A percentile compares a stretch with the other conserved stretches of the same genome.
These are phyloP conservation scores for Hydrochoerus hydrochaeris DNA, from an alignment of 2,113 vertebrate species.

Conservation along the genomic window DNA sequence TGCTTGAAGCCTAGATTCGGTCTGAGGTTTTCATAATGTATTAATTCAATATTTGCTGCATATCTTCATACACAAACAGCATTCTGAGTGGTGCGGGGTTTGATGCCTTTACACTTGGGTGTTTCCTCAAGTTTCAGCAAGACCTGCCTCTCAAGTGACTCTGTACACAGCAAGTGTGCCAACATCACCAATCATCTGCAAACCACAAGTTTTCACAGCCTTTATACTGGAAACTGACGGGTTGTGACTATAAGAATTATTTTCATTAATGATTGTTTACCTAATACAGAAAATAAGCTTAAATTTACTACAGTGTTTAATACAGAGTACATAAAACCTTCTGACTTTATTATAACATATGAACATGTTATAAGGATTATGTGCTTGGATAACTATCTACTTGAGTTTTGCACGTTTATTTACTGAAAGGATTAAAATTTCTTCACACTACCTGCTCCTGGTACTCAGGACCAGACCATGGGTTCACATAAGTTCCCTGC, in stretches of 20 bases:
- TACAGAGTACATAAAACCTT: not conserved
- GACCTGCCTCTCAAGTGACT: not conserved
- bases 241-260: not conserved
- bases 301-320: slow-evolving; percentile 33
- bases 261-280: not conserved
- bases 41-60: not conserved
- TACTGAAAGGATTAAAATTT: not conserved
- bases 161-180: not conserved
- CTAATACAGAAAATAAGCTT: slow-evolving; percentile 42
- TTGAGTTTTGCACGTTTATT: not conserved
- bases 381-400: not conserved
- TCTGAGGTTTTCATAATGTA: not conserved
- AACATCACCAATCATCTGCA: not conserved
- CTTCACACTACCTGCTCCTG: not conserved
- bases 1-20: not conserved
- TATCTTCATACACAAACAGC: not conserved
- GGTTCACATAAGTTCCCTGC: not conserved
- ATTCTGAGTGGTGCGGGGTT: not conserved
- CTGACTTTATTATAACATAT: not conserved
- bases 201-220: not conserved
- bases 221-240: slow-evolving; percentile 21
- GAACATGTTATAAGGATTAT: slow-evolving; percentile 14
- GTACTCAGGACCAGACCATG: not conserved
- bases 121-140: not conserved
- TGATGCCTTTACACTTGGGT: not conserved